These are phyloP conservation scores for Amblyjoppa fuscipennis DNA, from an alignment of 2,888 invertebrate species.

Conservation along the genomic window DNA sequence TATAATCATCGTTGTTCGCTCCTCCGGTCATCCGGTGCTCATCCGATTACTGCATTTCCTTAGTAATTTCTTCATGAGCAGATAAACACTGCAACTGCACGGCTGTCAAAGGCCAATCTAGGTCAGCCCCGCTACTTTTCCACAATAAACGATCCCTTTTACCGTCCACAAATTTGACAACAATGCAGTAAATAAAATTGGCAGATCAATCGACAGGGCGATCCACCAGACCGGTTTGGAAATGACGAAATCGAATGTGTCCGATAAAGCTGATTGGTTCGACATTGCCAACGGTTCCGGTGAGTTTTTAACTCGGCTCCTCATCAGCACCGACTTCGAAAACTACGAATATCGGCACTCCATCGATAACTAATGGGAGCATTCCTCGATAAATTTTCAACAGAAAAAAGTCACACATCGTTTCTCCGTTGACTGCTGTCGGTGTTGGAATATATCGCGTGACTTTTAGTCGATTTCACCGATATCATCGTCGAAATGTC, in stretches of 20 bases:
- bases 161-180: background rate
- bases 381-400: background rate
- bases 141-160: background rate
- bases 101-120: too few species aligned
- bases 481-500: background rate
- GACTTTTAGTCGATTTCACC: background rate
- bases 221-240: background rate
- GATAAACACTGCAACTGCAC: too few species aligned
- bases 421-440: background rate
- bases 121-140: background rate
- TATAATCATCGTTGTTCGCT: background rate
- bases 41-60: too few species aligned
- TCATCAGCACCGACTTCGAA: background rate
- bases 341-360: background rate
- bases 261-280: background rate
- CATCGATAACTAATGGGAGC: too few species aligned
- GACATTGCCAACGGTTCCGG: background rate
- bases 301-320: background rate
- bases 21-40: background rate
- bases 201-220: background rate
- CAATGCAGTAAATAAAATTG: background rate
- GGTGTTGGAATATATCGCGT: background rate
- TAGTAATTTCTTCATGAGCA: too few species aligned
- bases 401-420: background rate
- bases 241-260: background rate